A percentile compares a stretch with the other conserved stretches of the same genome.
Conservation (phyloP, 2,113 vertebrate genomes). For the Brachyhypopomus occidentalis region DNA sequence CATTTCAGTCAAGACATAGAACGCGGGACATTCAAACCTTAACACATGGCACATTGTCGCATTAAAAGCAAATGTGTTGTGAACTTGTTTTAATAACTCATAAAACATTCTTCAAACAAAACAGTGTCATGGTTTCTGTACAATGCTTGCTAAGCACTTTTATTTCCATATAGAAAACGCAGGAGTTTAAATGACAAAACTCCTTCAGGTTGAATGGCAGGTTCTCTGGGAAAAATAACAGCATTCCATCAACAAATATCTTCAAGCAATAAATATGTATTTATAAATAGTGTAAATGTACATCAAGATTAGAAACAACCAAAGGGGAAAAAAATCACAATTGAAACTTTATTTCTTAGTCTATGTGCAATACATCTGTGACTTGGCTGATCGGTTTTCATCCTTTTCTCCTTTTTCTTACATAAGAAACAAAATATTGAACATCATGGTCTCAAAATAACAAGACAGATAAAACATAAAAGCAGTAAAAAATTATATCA, state of each 20-base stretch:
- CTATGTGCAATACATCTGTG: slow-evolving; percentile 97
- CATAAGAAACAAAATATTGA: slow-evolving; percentile 80
- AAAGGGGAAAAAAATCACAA: slow-evolving; percentile 82
- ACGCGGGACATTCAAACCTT: not conserved
- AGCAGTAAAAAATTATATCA: slow-evolving; percentile 85
- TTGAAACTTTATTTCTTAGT: slow-evolving; percentile 95
- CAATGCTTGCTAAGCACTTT: slow-evolving; percentile 97
- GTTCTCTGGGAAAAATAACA: slow-evolving; percentile 98
- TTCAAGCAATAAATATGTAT: slow-evolving; percentile 99
- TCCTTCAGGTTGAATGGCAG: slow-evolving; percentile 99
- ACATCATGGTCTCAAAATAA: slow-evolving; percentile 61
- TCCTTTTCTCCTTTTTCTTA: slow-evolving; percentile 51
- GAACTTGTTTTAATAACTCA: slow-evolving; percentile 81
- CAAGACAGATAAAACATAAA: slow-evolving; percentile 78
- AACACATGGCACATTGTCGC: not conserved
- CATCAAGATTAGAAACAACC: slow-evolving; percentile 94
- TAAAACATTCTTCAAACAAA: slow-evolving; percentile 94
- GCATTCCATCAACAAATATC: slow-evolving; percentile 99
- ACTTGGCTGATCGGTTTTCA: slow-evolving; percentile 87
- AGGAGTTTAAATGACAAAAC: slow-evolving; percentile 95
- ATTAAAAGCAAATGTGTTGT: slow-evolving; percentile 27
- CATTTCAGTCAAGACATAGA: not conserved
- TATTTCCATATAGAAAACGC: slow-evolving; percentile 99
- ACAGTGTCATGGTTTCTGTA: slow-evolving; percentile 93
- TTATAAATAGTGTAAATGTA: slow-evolving; percentile 99